Conservation (phyloP, 2,888 invertebrate species). For the Ornithoptera alexandrae region DNA sequence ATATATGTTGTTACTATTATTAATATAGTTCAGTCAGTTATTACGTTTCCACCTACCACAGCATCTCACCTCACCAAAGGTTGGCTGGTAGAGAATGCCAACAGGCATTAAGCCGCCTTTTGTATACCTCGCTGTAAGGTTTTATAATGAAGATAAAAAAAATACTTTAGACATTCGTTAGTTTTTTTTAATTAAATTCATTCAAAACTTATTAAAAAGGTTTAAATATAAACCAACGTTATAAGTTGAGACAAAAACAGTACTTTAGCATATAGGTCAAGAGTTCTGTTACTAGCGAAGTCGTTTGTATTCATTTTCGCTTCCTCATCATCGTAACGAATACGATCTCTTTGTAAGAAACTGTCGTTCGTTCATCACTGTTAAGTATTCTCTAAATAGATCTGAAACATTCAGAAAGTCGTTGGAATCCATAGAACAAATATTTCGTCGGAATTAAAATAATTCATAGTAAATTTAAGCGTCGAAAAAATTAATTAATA, state of each 20-base stretch:
- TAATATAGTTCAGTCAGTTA: too few relatives aligned
- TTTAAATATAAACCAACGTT: neutral
- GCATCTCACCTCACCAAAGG: too few relatives aligned
- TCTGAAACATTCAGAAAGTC: neutral
- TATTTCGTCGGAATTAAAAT: neutral
- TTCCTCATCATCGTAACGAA: conserved; percentile 18
- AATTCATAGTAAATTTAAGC: neutral
- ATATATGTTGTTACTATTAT: too few relatives aligned
- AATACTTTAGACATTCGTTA: neutral
- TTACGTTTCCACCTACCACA: too few relatives aligned
- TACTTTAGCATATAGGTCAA: conserved; percentile 21
- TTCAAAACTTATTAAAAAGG: neutral
- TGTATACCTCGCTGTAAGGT: too few relatives aligned
- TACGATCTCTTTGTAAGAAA: conserved; percentile 14
- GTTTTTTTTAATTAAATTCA: neutral
- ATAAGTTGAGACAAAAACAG: neutral
- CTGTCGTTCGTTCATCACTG: conserved; percentile 4
- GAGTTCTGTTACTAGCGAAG: conserved; percentile 15
- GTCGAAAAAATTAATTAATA: neutral
- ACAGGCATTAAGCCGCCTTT: too few relatives aligned
- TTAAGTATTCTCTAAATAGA: conserved; percentile 5
- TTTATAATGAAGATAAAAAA: too few relatives aligned
- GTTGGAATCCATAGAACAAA: neutral
- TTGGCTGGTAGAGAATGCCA: too few relatives aligned
- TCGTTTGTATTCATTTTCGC: conserved; percentile 18